Evolutionary conservation across 2,113 vertebrate genomes (phyloP).

Genomic region (Atractosteus spatula): DNA sequence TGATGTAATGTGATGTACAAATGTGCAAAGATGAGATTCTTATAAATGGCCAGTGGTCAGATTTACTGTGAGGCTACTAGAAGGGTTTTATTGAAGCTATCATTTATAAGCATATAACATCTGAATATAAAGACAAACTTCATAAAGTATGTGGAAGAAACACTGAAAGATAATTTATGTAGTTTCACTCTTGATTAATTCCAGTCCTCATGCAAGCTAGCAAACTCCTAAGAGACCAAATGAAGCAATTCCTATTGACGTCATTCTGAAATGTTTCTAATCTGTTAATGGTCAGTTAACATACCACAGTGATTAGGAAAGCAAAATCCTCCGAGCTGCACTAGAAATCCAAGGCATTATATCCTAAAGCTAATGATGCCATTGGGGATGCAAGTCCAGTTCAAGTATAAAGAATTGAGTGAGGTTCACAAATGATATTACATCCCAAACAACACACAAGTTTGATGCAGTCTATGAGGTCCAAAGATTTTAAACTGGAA

Average conservation of each 20-base stretch:
- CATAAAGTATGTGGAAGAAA: slow-evolving; percentile 26
- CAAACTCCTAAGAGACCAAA: not conserved
- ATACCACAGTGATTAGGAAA: slow-evolving; percentile 57
- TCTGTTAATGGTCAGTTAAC: slow-evolving; percentile 46
- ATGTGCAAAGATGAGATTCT: no score
- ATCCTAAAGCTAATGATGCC: not conserved
- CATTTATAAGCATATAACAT: no score
- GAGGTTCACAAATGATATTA: not conserved
- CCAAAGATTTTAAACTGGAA: no score
- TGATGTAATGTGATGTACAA: no score
- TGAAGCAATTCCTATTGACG: slow-evolving; percentile 32
- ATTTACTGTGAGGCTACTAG: no score
- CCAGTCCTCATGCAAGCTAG: slow-evolving; percentile 3
- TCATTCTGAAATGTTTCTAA: slow-evolving; percentile 49
- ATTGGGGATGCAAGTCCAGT: not conserved
- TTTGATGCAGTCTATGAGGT: no score
- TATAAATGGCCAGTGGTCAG: no score
- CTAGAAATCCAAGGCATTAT: not conserved
- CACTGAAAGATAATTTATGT: slow-evolving; percentile 51
- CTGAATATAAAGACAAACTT: no score
- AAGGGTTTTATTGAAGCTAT: no score
- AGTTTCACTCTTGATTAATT: slow-evolving; percentile 32
- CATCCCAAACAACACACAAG: not conserved
- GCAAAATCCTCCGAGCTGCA: not conserved
- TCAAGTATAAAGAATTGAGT: no score